Conservation (phyloP, 1,140 invertebrate species). For the Drosophila eugracilis region DNA sequence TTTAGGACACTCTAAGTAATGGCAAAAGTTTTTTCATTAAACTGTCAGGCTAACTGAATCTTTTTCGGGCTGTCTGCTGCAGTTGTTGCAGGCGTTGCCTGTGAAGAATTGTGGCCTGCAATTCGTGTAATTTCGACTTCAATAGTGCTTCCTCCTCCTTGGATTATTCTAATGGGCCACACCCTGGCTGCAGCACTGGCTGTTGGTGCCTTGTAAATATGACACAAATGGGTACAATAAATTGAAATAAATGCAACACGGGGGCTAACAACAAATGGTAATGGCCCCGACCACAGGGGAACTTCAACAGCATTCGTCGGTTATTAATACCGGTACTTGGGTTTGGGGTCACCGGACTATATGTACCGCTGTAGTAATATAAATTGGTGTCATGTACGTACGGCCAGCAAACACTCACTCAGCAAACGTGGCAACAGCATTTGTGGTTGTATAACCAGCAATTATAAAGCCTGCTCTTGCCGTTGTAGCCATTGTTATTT, state of each 20-base stretch:
- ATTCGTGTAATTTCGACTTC: conserved; percentile 43
- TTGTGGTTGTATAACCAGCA: conserved; percentile 70
- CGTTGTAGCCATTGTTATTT: conserved; percentile 37
- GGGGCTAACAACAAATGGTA: conserved; percentile 37
- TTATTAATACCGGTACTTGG: conserved; percentile 35
- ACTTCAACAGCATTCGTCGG: conserved; percentile 55
- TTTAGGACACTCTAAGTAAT: conserved; percentile 61
- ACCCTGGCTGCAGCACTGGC: neutral
- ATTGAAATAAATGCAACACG: conserved; percentile 55
- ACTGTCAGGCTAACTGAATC: conserved; percentile 54
- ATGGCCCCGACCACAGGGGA: conserved; percentile 44
- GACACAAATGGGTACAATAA: conserved; percentile 59
- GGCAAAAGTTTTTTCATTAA: conserved; percentile 71
- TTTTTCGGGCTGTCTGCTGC: neutral
- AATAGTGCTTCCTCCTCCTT: conserved; percentile 10
- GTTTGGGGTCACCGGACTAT: conserved; percentile 21
- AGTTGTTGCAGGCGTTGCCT: conserved; percentile 36
- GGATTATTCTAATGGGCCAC: conserved; percentile 37
- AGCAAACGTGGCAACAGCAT: conserved; percentile 48
- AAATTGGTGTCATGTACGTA: conserved; percentile 57
- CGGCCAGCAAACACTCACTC: conserved; percentile 13
- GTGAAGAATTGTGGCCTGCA: conserved; percentile 34
- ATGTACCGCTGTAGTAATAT: conserved; percentile 40
- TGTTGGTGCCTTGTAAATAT: conserved; percentile 53
- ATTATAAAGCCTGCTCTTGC: conserved; percentile 57